A percentile compares a stretch with the other conserved stretches of the same genome.
These are phyloP conservation scores for Adrianichthys oophorus DNA, from an alignment of 2,797 vertebrate genomes.

Conservation along the genomic window DNA sequence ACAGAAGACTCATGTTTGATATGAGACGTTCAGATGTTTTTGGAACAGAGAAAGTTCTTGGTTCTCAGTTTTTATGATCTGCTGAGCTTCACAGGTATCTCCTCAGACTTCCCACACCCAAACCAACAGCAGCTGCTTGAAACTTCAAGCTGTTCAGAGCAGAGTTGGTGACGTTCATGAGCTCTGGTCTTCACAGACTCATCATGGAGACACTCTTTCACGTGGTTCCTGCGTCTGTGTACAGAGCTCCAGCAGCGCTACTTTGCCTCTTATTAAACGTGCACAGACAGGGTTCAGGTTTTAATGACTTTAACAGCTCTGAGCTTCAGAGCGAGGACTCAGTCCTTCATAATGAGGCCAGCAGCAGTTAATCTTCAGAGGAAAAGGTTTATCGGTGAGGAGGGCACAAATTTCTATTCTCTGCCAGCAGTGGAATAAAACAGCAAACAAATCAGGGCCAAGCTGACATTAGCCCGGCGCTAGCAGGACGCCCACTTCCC, in stretches of 20 bases:
- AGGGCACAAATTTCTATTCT: slow-evolving; percentile 34
- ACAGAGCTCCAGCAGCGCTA: background rate
- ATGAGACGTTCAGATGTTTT: too few relatives aligned
- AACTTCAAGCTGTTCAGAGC: too few relatives aligned
- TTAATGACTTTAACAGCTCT: slow-evolving; percentile 34
- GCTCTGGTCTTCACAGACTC: background rate
- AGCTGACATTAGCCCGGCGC: slow-evolving; percentile 57
- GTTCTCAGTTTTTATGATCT: too few relatives aligned
- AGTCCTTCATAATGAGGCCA: slow-evolving; percentile 36
- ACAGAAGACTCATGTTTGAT: too few relatives aligned
- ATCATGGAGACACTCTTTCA: background rate
- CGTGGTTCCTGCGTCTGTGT: background rate
- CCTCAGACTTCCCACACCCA: too few relatives aligned
- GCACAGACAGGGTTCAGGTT: slow-evolving; percentile 19
- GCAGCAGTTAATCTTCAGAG: slow-evolving; percentile 45
- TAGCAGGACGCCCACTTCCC: slow-evolving; percentile 44
- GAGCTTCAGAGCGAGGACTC: slow-evolving; percentile 21
- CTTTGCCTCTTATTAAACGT: slow-evolving; percentile 26
- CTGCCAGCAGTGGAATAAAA: slow-evolving; percentile 39
- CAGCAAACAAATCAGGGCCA: slow-evolving; percentile 58
- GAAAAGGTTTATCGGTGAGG: slow-evolving; percentile 21
- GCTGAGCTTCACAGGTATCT: too few relatives aligned
- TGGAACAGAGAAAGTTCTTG: too few relatives aligned
- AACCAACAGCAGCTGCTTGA: too few relatives aligned
- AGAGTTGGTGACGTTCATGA: too few relatives aligned